Evolutionary conservation across 2,113 vertebrate genomes (phyloP).

Genomic region (Xenopus laevis): DNA sequence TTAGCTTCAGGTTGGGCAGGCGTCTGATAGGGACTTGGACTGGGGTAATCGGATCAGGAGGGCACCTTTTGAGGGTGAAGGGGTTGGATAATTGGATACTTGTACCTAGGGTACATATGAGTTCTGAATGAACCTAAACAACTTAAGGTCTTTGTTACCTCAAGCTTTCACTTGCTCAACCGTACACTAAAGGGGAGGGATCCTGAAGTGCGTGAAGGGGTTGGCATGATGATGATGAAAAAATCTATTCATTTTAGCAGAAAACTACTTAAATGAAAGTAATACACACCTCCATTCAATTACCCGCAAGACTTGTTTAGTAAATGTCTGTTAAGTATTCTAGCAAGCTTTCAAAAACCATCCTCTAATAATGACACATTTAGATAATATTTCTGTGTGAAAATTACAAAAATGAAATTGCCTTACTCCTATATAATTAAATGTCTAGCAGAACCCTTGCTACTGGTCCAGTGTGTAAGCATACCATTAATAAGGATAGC

Average conservation of each 20-base stretch:
- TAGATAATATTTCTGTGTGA: conserved; percentile 14
- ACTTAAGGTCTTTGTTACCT: too few relatives aligned
- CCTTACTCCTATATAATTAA: conserved; percentile 19
- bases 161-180: too few relatives aligned
- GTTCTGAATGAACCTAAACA: too few relatives aligned
- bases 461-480: background rate
- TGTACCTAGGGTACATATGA: too few relatives aligned
- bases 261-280: background rate
- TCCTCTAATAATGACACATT: conserved; percentile 12
- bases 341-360: background rate
- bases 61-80: too few relatives aligned
- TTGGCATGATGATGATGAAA: background rate
- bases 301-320: background rate
- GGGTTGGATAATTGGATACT: too few relatives aligned
- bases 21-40: too few relatives aligned
- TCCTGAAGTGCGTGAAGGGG: too few relatives aligned
- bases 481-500: conserved; percentile 14
- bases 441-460: conserved; percentile 1
- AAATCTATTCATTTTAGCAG: background rate
- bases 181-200: too few relatives aligned
- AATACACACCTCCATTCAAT: background rate
- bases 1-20: too few relatives aligned
- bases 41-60: too few relatives aligned
- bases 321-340: background rate
- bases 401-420: conserved; percentile 12